phyloP scores from a whole-genome alignment of 2,888 invertebrate genomes.

The Autographa pulchrina region DNA sequence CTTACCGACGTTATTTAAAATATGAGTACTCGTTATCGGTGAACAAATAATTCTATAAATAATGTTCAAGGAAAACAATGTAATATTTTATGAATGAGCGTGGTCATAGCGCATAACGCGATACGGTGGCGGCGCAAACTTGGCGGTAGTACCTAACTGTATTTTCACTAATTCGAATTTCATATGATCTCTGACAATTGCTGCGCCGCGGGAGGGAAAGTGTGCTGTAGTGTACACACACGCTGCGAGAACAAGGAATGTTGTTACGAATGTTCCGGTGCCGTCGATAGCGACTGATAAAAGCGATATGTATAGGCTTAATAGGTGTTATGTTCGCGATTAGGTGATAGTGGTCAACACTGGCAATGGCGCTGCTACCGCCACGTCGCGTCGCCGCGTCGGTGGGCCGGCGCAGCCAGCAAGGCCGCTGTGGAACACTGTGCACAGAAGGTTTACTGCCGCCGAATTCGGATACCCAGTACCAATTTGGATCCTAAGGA shows the following conservation, averaged over 20 bases:
- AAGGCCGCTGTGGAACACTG: neutral
- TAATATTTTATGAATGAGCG: conserved; percentile 61
- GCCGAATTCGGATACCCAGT: too few species aligned
- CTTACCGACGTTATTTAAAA: conserved; percentile 41
- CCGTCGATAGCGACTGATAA: conserved; percentile 40
- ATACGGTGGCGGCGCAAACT: conserved; percentile 20
- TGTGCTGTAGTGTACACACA: conserved; percentile 6
- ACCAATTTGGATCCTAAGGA: neutral
- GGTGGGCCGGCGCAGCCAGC: neutral
- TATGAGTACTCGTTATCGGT: conserved; percentile 57
- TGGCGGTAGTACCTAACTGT: conserved; percentile 35
- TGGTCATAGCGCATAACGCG: conserved; percentile 13
- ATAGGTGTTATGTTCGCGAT: conserved; percentile 16
- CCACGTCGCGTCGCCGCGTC: conserved; percentile 4
- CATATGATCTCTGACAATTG: conserved; percentile 23
- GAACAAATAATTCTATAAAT: conserved; percentile 59
- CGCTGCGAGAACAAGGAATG: conserved; percentile 11
- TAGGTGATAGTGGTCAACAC: neutral
- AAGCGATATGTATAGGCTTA: conserved; percentile 25
- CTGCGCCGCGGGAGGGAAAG: conserved; percentile 23
- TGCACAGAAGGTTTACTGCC: neutral
- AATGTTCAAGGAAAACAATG: conserved; percentile 58
- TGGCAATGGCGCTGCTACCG: neutral
- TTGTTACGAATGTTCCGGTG: conserved; percentile 16
- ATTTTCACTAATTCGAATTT: conserved; percentile 56